Conservation (phyloP, 2,113 vertebrate genomes). For the Arvicanthis niloticus region DNA sequence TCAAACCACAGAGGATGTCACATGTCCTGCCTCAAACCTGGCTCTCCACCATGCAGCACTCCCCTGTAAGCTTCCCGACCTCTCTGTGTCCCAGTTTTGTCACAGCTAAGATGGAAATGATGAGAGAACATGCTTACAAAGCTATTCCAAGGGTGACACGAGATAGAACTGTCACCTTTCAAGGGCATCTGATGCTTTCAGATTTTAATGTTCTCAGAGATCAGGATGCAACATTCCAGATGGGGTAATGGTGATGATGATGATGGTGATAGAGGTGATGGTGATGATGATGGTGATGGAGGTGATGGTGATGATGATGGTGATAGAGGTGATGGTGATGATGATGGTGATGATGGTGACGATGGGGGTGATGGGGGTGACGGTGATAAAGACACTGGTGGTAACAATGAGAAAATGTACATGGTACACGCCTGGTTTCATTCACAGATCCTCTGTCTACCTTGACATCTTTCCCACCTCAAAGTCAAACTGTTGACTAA, state of each 20-base stretch:
- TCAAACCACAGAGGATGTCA: background rate
- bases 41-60: background rate
- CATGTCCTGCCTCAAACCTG: background rate
- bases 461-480: no score
- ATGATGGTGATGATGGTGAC: background rate
- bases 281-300: no score
- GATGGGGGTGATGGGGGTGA: no score
- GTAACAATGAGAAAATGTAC: background rate
- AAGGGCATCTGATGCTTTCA: accelerated
- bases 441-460: background rate
- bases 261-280: no score
- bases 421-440: background rate
- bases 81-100: background rate
- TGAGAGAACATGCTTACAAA: background rate
- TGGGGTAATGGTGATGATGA: no score
- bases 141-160: background rate
- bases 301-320: no score
- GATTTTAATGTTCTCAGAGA: background rate
- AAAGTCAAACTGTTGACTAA: background rate
- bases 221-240: no score
- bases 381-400: background rate
- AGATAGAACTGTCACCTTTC: background rate
- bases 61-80: background rate
- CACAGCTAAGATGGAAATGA: background rate
- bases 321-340: no score